A percentile compares a stretch with the other conserved stretches of the same genome.
phyloP scores from a whole-genome alignment of 2,113 vertebrate genomes.

The Xiphophorus hellerii region DNA sequence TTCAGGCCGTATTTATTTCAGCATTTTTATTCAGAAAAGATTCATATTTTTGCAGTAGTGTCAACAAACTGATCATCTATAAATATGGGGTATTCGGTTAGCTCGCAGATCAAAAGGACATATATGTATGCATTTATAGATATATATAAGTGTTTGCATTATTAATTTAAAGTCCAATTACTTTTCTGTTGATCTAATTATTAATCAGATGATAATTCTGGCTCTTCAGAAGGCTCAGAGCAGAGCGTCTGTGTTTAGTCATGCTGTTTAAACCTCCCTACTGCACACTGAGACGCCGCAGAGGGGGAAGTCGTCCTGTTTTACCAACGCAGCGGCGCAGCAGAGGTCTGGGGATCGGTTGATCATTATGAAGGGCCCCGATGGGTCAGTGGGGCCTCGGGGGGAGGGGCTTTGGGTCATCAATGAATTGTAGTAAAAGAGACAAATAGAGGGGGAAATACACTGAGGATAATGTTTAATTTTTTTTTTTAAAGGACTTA shows the following conservation, averaged over 20 bases:
- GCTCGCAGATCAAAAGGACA: not conserved
- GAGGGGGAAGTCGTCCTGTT: slow-evolving; percentile 80
- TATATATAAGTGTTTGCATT: not conserved
- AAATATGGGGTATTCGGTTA: not conserved
- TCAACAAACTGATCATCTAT: not conserved
- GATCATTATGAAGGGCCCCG: slow-evolving; percentile 44
- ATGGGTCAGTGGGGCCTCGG: not conserved
- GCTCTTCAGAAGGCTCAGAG: slow-evolving; percentile 2
- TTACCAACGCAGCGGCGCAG: slow-evolving; percentile 45
- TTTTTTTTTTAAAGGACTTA: not conserved
- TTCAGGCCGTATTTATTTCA: not conserved
- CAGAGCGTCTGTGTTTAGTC: slow-evolving; percentile 79
- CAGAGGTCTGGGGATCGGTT: slow-evolving; percentile 42
- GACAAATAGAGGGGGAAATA: slow-evolving; percentile 44
- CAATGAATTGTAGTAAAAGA: slow-evolving; percentile 56
- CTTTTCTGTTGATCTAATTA: slow-evolving; percentile 11
- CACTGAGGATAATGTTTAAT: not conserved
- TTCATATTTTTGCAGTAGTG: not conserved
- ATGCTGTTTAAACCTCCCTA: slow-evolving; percentile 84
- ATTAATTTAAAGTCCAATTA: slow-evolving; percentile 2
- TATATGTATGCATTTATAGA: not conserved
- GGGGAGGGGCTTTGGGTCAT: slow-evolving; percentile 9
- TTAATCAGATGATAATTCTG: slow-evolving; percentile 13
- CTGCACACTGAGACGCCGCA: slow-evolving; percentile 29
- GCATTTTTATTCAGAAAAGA: not conserved